Base-by-base conservation (phyloP, 23 tunicate genomes). In the Diplosoma virens region DNA sequence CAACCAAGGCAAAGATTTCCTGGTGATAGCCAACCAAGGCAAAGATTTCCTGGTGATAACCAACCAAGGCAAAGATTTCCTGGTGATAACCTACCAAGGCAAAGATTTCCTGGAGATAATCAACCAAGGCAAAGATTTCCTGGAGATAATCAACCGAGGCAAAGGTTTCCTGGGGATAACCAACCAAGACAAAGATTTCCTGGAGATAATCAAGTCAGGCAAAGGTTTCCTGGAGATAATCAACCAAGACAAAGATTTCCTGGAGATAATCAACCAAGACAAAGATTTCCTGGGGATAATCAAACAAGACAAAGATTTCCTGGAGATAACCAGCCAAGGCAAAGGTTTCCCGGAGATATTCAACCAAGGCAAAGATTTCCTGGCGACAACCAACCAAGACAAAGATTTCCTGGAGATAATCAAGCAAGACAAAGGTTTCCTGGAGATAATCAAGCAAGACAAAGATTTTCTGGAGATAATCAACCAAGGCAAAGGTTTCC, bases 231-330 rank as follows among this genome's bases (percentile, higher is more conserved):
- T 3, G 74, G 74, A 2, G 52, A 35, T 35, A 4, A n/a, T 2
- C 74, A 67, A 26, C 74, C 17, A 36, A 34, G 74, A 16, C 30
- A 50, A 17, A n/a, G 74, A 17, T 67, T 67, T 67, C 52, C 74
- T 26, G 74, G 50, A 25, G 52, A 35, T 34, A 2, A 3, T 5
- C 74, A 67, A 52, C 74, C 34, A 22, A 34, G 74, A 21, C 74
- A 22, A 11, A 63, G 70, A 63, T 45, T 45, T 16, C 52, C 16
- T 16, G 52, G n/a, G n/a, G n/a, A n/a, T n/a, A n/a, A n/a, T n/a
- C n/a, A n/a, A n/a, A n/a, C n/a, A 55, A 34, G 69, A 26, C 6
- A 34, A 5, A 9, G 69, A 5, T 61, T 61, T 61, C 35, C 35
- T 27, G 69, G 69, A 5, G 69, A 61, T 61, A n/a, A 6, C 18